Evolutionary conservation across 1,140 invertebrate species (phyloP).

Genomic region (Leptoteleia sp.): DNA sequence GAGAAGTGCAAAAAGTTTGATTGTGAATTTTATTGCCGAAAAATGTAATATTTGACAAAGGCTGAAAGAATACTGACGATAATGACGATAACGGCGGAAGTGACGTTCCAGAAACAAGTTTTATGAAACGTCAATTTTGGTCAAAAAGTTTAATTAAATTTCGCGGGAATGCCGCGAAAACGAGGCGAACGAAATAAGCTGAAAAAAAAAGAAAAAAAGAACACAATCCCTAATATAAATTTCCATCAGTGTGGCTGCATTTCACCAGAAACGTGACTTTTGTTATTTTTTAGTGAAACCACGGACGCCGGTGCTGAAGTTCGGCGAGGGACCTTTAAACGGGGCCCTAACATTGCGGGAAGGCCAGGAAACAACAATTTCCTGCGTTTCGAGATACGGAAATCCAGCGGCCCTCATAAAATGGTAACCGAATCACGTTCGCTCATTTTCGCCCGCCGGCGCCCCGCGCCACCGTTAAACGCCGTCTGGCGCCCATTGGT

Average conservation of each 20-base stretch:
- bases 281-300: conserved; percentile 86
- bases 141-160: conserved; percentile 4
- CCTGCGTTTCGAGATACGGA: conserved; percentile 92
- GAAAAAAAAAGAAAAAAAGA: conserved; percentile 11
- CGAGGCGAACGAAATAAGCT: conserved; percentile 16
- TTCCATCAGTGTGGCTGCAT: conserved; percentile 3
- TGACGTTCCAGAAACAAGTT: too few relatives aligned
- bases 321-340: conserved; percentile 85
- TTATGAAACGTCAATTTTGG: neutral
- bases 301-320: conserved; percentile 89
- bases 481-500: conserved; percentile 53
- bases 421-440: conserved; percentile 83
- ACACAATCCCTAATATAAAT: conserved; percentile 11
- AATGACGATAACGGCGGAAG: too few relatives aligned
- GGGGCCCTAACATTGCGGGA: conserved; percentile 85
- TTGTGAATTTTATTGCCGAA: too few relatives aligned
- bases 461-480: conserved; percentile 7
- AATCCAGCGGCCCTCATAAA: conserved; percentile 91
- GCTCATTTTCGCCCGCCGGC: conserved; percentile 24
- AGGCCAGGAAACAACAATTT: conserved; percentile 87
- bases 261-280: conserved; percentile 38
- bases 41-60: too few relatives aligned
- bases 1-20: too few relatives aligned
- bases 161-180: conserved; percentile 3
- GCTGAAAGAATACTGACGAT: too few relatives aligned